Percentiles rank a stretch among this genome's conserved stretches.
phyloP scores from a whole-genome alignment of 2,888 invertebrate genomes.

The Xestia c-nigrum region DNA sequence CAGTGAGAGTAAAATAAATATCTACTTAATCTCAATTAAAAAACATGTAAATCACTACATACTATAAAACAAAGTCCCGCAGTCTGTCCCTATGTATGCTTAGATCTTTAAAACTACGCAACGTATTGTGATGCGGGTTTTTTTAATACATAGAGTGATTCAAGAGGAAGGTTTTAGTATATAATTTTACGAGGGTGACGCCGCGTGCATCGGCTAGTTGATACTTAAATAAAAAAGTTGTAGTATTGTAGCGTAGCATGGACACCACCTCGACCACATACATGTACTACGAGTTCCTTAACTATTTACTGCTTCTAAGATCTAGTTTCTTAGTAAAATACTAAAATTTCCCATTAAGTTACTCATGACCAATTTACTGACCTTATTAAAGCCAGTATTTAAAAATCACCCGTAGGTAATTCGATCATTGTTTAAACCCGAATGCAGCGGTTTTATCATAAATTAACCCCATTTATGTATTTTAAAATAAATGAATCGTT shows the following conservation, averaged over 20 bases:
- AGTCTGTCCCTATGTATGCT: too few species aligned
- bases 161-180: too few species aligned
- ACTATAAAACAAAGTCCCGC: too few species aligned
- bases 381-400: neutral
- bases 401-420: neutral
- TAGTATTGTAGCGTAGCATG: neutral
- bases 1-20: conserved; percentile 31
- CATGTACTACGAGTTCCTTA: neutral
- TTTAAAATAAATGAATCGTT: neutral
- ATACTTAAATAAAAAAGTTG: neutral
- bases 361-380: neutral
- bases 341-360: too few species aligned
- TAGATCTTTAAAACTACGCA: too few species aligned
- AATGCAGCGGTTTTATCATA: too few species aligned
- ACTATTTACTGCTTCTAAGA: neutral
- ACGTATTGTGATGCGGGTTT: too few species aligned
- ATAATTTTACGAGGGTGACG: too few species aligned
- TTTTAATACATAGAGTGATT: too few species aligned
- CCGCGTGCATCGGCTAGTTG: too few species aligned
- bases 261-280: too few species aligned
- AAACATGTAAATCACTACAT: conserved; percentile 14
- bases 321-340: too few species aligned
- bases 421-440: neutral
- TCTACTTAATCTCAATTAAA: conserved; percentile 7
- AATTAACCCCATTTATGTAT: neutral